phyloP scores from a whole-genome alignment of 2,797 vertebrate genomes.

The Clamator glandarius region DNA sequence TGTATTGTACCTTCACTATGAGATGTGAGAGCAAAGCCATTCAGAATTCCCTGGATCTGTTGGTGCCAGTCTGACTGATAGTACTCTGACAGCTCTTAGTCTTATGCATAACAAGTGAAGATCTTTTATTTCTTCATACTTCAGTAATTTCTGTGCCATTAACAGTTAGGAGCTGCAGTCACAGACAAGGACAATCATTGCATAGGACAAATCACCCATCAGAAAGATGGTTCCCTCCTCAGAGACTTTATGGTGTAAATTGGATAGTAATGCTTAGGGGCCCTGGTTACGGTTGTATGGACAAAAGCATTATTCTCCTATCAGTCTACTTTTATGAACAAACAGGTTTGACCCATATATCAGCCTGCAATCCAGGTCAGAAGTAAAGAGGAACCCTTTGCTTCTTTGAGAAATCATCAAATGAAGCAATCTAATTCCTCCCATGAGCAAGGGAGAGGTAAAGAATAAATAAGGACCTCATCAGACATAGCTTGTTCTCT shows the following conservation, averaged over 20 bases:
- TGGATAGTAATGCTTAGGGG: not conserved
- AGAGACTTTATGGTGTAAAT: not conserved
- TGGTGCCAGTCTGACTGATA: not conserved
- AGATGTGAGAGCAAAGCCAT: not conserved
- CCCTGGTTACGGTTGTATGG: not conserved
- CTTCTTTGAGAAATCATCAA: not conserved
- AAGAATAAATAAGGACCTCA: constrained; percentile 29
- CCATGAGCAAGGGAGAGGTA: not conserved
- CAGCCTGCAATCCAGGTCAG: not conserved
- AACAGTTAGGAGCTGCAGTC: not conserved
- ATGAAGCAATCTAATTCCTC: constrained; percentile 9
- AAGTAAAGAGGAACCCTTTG: not conserved
- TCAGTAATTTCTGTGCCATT: not conserved
- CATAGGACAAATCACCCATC: not conserved
- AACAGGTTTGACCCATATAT: not conserved
- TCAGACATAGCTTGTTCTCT: constrained; percentile 27
- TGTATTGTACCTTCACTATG: not conserved
- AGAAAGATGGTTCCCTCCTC: not conserved
- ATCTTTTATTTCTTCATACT: not conserved
- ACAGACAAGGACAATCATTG: not conserved
- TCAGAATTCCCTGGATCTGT: not conserved
- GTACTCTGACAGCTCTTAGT: not conserved
- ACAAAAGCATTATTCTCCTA: not conserved
- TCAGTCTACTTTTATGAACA: not conserved
- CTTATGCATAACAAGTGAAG: not conserved